Evolutionary conservation across 2,888 invertebrate genomes (phyloP).

Genomic region (Ophion slaviceki): DNA sequence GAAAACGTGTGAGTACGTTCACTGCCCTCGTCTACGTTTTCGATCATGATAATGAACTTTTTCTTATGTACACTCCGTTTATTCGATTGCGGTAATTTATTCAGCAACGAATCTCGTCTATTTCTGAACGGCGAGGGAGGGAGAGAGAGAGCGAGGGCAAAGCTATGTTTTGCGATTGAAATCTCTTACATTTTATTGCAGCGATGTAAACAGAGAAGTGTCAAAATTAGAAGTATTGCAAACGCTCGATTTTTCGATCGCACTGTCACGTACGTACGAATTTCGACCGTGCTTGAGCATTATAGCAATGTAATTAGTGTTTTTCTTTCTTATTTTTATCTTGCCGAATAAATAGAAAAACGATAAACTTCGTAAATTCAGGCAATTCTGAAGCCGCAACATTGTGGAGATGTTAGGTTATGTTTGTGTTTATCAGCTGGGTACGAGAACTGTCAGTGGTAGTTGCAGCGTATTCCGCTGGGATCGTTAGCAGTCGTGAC

Average conservation of each 20-base stretch:
- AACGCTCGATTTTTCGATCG: background rate
- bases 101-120: background rate
- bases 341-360: background rate
- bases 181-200: constrained; percentile 4
- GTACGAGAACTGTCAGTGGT: constrained; percentile 10
- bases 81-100: background rate
- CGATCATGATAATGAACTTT: background rate
- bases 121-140: background rate
- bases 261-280: background rate
- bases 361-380: background rate
- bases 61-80: background rate
- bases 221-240: background rate
- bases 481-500: constrained; percentile 14
- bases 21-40: background rate
- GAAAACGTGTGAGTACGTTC: background rate
- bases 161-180: background rate
- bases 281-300: background rate
- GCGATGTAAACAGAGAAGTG: constrained; percentile 2
- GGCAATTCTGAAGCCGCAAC: background rate
- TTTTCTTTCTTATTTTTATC: constrained; percentile 13
- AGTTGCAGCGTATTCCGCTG: constrained; percentile 11
- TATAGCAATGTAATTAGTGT: background rate
- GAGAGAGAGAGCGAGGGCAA: background rate
- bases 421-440: constrained; percentile 68
- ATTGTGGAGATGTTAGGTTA: constrained; percentile 65